Conservation (phyloP, 2,113 vertebrate genomes). For the Lathamus discolor region DNA sequence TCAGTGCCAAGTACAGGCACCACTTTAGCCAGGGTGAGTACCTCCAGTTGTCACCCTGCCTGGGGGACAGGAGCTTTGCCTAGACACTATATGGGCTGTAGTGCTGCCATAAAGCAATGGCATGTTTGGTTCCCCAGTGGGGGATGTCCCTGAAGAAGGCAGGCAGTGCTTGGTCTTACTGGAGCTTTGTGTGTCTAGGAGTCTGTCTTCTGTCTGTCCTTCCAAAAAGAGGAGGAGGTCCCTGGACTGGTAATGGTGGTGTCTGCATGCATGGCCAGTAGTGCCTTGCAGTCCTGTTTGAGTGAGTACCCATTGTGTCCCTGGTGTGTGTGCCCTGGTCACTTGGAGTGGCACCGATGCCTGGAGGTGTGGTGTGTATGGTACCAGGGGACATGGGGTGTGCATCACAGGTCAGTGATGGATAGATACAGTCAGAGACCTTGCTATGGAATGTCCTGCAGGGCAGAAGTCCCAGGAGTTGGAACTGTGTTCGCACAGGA, state of each 20-base stretch:
- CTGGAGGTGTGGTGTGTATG: background rate
- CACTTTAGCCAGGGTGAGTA: background rate
- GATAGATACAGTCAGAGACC: background rate
- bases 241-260: background rate
- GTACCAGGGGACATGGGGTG: background rate
- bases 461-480: background rate
- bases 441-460: background rate
- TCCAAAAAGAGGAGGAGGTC: background rate
- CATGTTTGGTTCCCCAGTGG: rapidly evolving
- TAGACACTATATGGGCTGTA: background rate
- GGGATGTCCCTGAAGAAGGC: background rate
- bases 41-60: background rate
- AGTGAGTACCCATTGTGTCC: background rate
- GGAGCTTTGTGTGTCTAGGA: background rate
- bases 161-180: background rate
- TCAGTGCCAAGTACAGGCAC: background rate
- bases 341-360: background rate
- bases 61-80: background rate
- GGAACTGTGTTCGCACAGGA: background rate
- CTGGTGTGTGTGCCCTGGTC: background rate
- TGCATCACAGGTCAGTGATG: background rate
- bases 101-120: background rate
- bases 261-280: background rate
- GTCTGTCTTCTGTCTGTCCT: background rate
- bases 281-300: background rate